These are phyloP conservation scores for Neotoma lepida DNA, from an alignment of 2,113 vertebrate species.

Conservation along the genomic window DNA sequence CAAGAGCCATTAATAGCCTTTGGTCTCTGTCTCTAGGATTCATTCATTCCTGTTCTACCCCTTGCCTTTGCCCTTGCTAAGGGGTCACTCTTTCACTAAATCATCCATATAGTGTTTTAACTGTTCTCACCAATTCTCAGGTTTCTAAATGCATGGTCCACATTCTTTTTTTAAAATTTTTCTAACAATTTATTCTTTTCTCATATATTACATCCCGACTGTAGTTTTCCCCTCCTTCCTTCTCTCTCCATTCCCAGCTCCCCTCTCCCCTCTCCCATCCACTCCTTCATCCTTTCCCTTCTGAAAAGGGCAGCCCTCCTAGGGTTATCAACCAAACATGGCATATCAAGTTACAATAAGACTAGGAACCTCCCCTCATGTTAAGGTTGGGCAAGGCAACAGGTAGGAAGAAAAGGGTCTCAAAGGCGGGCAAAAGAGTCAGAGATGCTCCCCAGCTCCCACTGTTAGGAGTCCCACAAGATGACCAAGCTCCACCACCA, in stretches of 20 bases:
- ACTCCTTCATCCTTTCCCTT: neutral
- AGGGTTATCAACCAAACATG: neutral
- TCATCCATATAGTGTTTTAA: neutral
- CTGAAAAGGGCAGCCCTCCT: neutral
- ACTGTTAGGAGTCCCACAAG: neutral
- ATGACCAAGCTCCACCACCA: neutral
- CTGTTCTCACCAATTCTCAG: neutral
- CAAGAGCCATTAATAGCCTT: neutral
- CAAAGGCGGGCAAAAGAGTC: neutral
- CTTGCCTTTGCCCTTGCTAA: neutral
- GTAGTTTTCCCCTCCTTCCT: neutral
- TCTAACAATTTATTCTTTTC: neutral
- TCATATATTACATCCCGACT: neutral
- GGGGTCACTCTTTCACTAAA: neutral
- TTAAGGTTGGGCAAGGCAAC: neutral
- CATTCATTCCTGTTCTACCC: neutral
- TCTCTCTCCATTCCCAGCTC: neutral
- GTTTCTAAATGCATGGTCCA: slow-evolving; percentile 22
- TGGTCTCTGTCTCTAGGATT: neutral
- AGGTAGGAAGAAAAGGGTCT: neutral
- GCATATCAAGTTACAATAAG: neutral
- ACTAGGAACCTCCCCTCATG: neutral
- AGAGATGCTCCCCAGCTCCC: neutral
- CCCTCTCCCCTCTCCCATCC: neutral
- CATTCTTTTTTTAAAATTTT: neutral